phyloP scores from a whole-genome alignment of 2,888 invertebrate species.

The Boloria selene region DNA sequence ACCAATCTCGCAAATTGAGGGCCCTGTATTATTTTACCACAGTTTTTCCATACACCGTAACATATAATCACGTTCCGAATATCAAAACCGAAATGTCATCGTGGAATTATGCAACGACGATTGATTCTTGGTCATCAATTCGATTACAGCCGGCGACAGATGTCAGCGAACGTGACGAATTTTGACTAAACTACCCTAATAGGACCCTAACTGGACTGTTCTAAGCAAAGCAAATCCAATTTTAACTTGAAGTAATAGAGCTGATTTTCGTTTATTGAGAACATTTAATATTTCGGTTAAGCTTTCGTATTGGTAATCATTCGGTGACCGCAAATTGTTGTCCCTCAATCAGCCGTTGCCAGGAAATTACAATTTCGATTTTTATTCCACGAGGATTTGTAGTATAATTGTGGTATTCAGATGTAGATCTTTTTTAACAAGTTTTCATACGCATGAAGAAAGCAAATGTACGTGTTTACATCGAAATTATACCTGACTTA shows the following conservation, averaged over 20 bases:
- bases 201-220: slow-evolving; percentile 46
- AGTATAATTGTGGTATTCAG: slow-evolving; percentile 52
- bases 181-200: slow-evolving; percentile 62
- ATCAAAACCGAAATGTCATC: slow-evolving; percentile 77
- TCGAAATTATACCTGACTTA: no score
- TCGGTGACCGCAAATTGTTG: slow-evolving; percentile 81
- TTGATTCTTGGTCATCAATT: slow-evolving; percentile 65
- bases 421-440: slow-evolving; percentile 6
- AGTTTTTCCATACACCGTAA: slow-evolving; percentile 41
- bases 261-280: slow-evolving; percentile 40
- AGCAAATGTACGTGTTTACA: no score
- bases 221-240: slow-evolving; percentile 18
- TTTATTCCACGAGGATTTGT: slow-evolving; percentile 70
- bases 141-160: slow-evolving; percentile 79
- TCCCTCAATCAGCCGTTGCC: slow-evolving; percentile 78
- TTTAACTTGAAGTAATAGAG: slow-evolving; percentile 34
- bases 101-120: slow-evolving; percentile 76
- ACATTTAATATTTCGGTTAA: slow-evolving; percentile 57
- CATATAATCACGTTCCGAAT: slow-evolving; percentile 67
- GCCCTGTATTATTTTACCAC: not conserved
- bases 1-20: slow-evolving; percentile 64
- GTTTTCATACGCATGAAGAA: not conserved
- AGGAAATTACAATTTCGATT: slow-evolving; percentile 80
- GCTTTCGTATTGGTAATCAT: slow-evolving; percentile 76
- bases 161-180: slow-evolving; percentile 81